These are phyloP conservation scores for Dynastes tityus DNA, from an alignment of 2,888 invertebrate genomes.

Conservation along the genomic window DNA sequence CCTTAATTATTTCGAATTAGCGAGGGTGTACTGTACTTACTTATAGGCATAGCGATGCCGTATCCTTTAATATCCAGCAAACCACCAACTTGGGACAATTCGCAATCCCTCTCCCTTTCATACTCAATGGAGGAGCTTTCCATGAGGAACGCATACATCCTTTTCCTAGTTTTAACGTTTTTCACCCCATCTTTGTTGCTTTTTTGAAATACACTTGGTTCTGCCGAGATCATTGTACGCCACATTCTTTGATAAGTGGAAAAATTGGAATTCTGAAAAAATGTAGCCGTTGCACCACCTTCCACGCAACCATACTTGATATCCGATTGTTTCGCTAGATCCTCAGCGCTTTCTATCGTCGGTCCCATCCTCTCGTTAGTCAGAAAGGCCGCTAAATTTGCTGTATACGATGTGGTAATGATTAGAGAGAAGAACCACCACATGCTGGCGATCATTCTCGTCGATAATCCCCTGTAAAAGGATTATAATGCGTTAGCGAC, in stretches of 20 bases:
- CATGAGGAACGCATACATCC: slow-evolving; percentile 94
- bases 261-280: slow-evolving; percentile 94
- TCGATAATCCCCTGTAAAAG: slow-evolving; percentile 84
- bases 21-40: slow-evolving; percentile 73
- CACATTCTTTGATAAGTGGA: slow-evolving; percentile 94
- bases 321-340: slow-evolving; percentile 93
- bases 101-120: slow-evolving; percentile 88
- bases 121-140: slow-evolving; percentile 97
- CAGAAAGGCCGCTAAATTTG: slow-evolving; percentile 94
- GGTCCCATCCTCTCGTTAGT: slow-evolving; percentile 92
- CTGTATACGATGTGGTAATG: slow-evolving; percentile 94
- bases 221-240: slow-evolving; percentile 89
- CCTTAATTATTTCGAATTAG: no score
- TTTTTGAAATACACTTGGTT: slow-evolving; percentile 87
- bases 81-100: slow-evolving; percentile 86
- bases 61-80: slow-evolving; percentile 93
- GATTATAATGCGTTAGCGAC: no score
- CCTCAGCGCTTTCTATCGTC: slow-evolving; percentile 92
- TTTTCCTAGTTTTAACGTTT: slow-evolving; percentile 84
- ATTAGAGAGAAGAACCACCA: slow-evolving; percentile 97
- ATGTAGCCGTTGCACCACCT: slow-evolving; percentile 91
- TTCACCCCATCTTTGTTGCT: slow-evolving; percentile 91
- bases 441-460: slow-evolving; percentile 89
- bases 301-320: slow-evolving; percentile 95
- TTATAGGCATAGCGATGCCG: slow-evolving; percentile 92